Conservation (phyloP, 2,888 invertebrate species). For the Fragum whitleyi region DNA sequence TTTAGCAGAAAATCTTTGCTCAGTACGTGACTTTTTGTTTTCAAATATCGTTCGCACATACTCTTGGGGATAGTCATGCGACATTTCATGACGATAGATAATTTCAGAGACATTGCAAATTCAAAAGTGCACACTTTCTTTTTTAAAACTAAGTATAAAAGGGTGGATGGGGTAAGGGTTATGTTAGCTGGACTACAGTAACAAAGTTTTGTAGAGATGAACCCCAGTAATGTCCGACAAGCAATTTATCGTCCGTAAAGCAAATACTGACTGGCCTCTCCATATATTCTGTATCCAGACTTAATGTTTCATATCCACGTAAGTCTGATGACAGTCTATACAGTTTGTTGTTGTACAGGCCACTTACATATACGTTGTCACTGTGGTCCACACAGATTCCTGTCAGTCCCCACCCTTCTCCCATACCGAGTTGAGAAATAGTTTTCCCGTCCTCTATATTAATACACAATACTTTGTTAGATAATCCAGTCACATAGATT, state of each 20-base stretch:
- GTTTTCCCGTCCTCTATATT: not conserved
- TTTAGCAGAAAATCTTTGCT: no score
- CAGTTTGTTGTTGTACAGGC: not conserved
- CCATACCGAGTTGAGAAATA: not conserved
- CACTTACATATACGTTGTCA: not conserved
- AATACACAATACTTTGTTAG: slow-evolving; percentile 10
- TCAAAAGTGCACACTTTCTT: no score
- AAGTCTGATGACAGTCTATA: slow-evolving; percentile 7
- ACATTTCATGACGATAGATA: no score
- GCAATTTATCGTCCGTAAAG: not conserved
- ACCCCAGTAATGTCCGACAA: not conserved
- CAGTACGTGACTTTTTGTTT: no score
- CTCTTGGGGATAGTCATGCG: no score
- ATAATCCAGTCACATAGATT: not conserved
- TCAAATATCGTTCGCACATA: no score
- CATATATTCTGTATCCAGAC: not conserved
- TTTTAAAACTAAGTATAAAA: no score
- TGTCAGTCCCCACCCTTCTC: not conserved
- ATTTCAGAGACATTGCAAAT: no score
- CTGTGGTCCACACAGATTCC: slow-evolving; percentile 3
- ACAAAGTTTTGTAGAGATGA: not conserved
- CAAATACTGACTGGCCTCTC: not conserved
- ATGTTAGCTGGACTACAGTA: not conserved
- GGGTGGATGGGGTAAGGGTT: not conserved
- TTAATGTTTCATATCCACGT: not conserved